These are phyloP conservation scores for Ennomos fuscantarius DNA, from an alignment of 2,888 invertebrate genomes.

Conservation along the genomic window DNA sequence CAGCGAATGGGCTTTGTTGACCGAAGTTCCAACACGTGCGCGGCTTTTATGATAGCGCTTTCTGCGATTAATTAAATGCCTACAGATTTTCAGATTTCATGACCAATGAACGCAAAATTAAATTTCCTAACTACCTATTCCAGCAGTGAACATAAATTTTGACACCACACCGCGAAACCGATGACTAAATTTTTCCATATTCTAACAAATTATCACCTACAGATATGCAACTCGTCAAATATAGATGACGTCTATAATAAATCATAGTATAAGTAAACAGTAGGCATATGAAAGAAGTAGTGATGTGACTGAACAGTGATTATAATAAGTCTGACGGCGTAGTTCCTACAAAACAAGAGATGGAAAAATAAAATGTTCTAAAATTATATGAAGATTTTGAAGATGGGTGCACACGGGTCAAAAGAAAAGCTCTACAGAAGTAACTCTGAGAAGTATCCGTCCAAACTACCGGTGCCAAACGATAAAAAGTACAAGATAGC, in stretches of 20 bases:
- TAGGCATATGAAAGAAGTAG: conserved; percentile 41
- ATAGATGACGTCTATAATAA: conserved; percentile 47
- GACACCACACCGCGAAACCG: conserved; percentile 46
- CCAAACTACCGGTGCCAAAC: conserved; percentile 83
- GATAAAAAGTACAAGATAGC: conserved; percentile 85
- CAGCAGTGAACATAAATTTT: conserved; percentile 47
- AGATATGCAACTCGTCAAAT: conserved; percentile 43
- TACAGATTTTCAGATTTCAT: neutral
- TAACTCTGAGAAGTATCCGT: conserved; percentile 86
- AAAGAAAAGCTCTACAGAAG: conserved; percentile 90
- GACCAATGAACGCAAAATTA: neutral
- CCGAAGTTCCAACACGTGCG: conserved; percentile 60
- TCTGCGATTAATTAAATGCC: conserved; percentile 8
- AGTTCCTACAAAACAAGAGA: conserved; percentile 58
- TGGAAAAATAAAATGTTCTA: conserved; percentile 58
- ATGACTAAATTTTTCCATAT: conserved; percentile 10
- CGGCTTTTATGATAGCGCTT: conserved; percentile 23
- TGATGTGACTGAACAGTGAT: conserved; percentile 62
- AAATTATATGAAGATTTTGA: conserved; percentile 70
- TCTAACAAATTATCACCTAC: conserved; percentile 32
- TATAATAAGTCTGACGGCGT: conserved; percentile 41
- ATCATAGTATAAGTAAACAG: conserved; percentile 39
- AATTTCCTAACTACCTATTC: neutral
- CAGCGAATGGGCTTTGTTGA: conserved; percentile 77
- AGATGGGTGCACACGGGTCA: conserved; percentile 91